Evolutionary conservation across 2,797 vertebrate genomes (phyloP).

Genomic region (Molossus molossus): DNA sequence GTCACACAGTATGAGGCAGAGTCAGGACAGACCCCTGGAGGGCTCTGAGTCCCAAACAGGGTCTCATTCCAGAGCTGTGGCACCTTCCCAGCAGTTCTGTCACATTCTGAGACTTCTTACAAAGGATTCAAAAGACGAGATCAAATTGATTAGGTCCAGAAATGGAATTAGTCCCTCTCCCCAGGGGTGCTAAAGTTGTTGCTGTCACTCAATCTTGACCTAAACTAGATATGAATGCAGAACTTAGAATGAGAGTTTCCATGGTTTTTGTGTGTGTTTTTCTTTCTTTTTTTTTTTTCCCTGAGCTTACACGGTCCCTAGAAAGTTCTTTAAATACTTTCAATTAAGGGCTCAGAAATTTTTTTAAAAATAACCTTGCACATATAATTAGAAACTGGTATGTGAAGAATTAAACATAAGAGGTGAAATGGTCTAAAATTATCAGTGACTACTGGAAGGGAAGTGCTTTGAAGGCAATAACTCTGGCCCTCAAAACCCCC

Average conservation of each 20-base stretch:
- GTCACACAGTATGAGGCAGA: background rate
- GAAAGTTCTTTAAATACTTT: slow-evolving; percentile 84
- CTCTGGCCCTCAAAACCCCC: background rate
- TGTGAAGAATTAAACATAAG: slow-evolving; percentile 78
- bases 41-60: background rate
- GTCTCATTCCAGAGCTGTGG: background rate
- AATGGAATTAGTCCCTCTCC: slow-evolving; percentile 84
- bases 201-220: slow-evolving; percentile 85
- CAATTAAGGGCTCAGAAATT: slow-evolving; percentile 84
- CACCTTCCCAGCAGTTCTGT: background rate
- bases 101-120: slow-evolving; percentile 58
- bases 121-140: slow-evolving; percentile 71
- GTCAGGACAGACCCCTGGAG: slow-evolving; percentile 27
- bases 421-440: slow-evolving; percentile 63
- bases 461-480: slow-evolving; percentile 64
- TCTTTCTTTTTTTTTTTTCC: slow-evolving; percentile 59
- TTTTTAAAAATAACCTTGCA: slow-evolving; percentile 85
- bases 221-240: slow-evolving; percentile 76
- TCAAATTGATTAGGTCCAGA: slow-evolving; percentile 77
- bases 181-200: slow-evolving; percentile 79
- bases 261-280: background rate
- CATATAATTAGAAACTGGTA: slow-evolving; percentile 83
- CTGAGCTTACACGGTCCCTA: slow-evolving; percentile 76
- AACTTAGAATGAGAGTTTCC: slow-evolving; percentile 68
- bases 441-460: slow-evolving; percentile 44